A percentile compares a stretch with the other conserved stretches of the same genome.
phyloP scores from a whole-genome alignment of 1,140 invertebrate species.

The Zeugodacus cucurbitae region DNA sequence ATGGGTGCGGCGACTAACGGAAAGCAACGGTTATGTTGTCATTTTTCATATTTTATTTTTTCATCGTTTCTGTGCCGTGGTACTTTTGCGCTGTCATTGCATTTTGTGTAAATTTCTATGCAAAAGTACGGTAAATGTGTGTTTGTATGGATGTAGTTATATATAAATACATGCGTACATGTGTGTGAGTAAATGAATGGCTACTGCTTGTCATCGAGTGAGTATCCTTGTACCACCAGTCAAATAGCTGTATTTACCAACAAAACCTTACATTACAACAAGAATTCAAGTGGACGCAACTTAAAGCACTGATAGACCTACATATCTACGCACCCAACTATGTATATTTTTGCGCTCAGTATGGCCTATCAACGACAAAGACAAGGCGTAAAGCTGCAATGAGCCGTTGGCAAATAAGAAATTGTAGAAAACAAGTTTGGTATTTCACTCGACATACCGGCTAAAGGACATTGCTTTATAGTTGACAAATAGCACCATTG shows the following conservation, averaged over 20 bases:
- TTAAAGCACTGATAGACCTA: background rate
- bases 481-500: background rate
- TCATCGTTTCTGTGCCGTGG: background rate
- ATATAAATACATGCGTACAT: background rate
- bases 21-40: background rate
- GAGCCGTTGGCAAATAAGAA: background rate
- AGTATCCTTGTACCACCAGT: background rate
- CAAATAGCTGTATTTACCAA: background rate
- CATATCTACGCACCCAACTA: background rate
- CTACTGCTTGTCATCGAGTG: background rate
- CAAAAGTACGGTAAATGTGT: background rate
- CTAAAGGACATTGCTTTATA: background rate
- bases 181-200: background rate
- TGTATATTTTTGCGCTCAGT: background rate
- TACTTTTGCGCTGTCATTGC: slow-evolving; percentile 26
- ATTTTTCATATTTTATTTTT: background rate
- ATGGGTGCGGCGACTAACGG: slow-evolving; percentile 15
- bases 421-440: background rate
- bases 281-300: background rate
- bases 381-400: background rate
- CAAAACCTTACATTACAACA: background rate
- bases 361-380: background rate
- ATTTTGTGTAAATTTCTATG: slow-evolving; percentile 38
- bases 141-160: background rate
- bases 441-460: background rate